Percentiles rank a stretch among this genome's conserved stretches.
phyloP scores from a whole-genome alignment of 2,113 vertebrate genomes.

The Leptocoma aspasia region DNA sequence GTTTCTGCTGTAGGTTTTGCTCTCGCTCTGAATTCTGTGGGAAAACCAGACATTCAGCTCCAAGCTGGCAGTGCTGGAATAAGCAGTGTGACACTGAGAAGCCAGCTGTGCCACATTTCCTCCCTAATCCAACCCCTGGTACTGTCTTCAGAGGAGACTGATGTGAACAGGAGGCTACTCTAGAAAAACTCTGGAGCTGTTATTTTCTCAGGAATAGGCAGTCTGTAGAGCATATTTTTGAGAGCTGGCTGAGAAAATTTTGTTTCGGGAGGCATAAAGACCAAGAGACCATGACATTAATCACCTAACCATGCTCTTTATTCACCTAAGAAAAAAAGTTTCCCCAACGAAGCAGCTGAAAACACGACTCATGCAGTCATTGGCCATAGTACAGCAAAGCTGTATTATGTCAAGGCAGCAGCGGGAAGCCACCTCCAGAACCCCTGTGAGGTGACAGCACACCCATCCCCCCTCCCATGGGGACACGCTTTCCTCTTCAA shows the following conservation, averaged over 20 bases:
- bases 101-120: background rate
- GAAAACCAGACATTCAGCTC: background rate
- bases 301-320: too few relatives aligned
- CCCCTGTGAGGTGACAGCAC: background rate
- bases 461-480: background rate
- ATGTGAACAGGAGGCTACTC: background rate
- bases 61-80: background rate
- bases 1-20: background rate
- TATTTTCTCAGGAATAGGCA: background rate
- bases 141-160: background rate
- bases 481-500: background rate
- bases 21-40: background rate
- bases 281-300: background rate
- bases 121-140: background rate
- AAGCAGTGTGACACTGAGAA: background rate
- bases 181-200: background rate
- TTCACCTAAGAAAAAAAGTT: background rate
- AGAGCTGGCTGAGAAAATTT: background rate
- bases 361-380: fast-evolving
- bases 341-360: background rate
- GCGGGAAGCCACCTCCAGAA: background rate
- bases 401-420: background rate
- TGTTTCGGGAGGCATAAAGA: background rate
- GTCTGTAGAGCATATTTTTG: background rate
- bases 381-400: background rate